A percentile compares a stretch with the other conserved stretches of the same genome.
Conservation (phyloP, 2,797 vertebrate species). For the Pipistrellus nathusii region DNA sequence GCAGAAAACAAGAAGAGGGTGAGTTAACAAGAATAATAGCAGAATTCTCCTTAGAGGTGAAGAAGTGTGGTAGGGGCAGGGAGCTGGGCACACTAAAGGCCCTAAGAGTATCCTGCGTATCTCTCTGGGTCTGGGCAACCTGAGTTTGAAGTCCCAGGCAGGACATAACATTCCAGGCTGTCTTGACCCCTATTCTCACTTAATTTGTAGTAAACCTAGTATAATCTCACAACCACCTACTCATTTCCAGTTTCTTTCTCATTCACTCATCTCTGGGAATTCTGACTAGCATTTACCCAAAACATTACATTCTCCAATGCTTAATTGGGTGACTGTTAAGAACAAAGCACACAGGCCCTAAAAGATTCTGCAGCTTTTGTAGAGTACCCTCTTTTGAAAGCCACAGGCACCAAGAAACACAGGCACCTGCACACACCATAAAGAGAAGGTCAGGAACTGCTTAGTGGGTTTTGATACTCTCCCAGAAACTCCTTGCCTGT, state of each 20-base stretch:
- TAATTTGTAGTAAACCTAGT: too few relatives aligned
- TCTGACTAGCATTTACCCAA: neutral
- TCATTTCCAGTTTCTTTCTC: neutral
- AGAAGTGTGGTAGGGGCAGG: rapidly evolving
- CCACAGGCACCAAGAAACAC: neutral
- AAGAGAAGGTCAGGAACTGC: neutral
- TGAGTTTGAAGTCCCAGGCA: too few relatives aligned
- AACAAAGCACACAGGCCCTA: neutral
- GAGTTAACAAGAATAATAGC: rapidly evolving
- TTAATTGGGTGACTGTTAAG: neutral
- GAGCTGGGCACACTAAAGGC: rapidly evolving
- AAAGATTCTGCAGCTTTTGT: neutral
- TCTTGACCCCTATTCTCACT: rapidly evolving
- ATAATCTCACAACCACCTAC: too few relatives aligned
- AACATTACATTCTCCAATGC: neutral
- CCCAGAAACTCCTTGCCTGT: rapidly evolving
- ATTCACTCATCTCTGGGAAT: neutral
- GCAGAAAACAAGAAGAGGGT: neutral
- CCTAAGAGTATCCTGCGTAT: rapidly evolving
- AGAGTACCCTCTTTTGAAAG: neutral
- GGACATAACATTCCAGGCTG: rapidly evolving
- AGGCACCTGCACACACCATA: rapidly evolving
- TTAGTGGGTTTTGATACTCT: rapidly evolving
- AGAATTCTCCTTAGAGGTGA: rapidly evolving
- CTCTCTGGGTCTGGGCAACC: neutral